Evolutionary conservation across 2,797 vertebrate species (phyloP), one percentile per base, ranked within the genome.

Genomic region (Malacoctenus gilli): DNA sequence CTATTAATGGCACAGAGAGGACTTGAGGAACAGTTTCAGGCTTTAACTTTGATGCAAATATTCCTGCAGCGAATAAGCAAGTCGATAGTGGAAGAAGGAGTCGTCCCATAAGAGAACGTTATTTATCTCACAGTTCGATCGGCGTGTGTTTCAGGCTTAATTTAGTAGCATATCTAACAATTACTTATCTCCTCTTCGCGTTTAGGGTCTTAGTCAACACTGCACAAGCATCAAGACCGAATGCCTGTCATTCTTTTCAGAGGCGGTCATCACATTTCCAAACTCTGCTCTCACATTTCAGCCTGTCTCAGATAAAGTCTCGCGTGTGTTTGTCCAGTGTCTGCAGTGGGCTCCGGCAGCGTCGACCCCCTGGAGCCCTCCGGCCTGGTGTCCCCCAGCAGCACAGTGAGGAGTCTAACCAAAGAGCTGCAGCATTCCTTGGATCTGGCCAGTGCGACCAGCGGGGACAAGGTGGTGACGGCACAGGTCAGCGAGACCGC

Each of bases 391-490:
- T 93, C 93, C 54, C 89, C 96, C 0, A 92, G 83, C 76, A 84
- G 93, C 55, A 90, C 93, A 19, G 78, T 93, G 51, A 94, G 94
- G 60, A 87, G 84, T 83, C 73, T 94, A 63, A 87, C 92, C 71
- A 95, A 95, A 90, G 97, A 98, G 68, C 91, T 95, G 39, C 95
- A 95, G 85, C 96, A 95, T 87, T 98, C 96, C 78, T 85, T 99
- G 87, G 97, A 99, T 89, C 91, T 99, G 61, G 97, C 97, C 63
- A 99, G 97, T 28, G 96, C 96, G 75, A 98, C 96, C 59, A 98
- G 96, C 38, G 97, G 97, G 63, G 95, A 97, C 72, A 99, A 99
- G 89, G 90, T 99, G 31, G 97, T 99, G 46, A 98, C 95, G 22
- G 96, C 95, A 43, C 95, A 98, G 94, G 97, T 96, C 54, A 83